A percentile compares a stretch with the other conserved stretches of the same genome.
Evolutionary conservation across 64 coral and sea anemone species (phyloP).

Genomic region (Stichodactyla helianthus): DNA sequence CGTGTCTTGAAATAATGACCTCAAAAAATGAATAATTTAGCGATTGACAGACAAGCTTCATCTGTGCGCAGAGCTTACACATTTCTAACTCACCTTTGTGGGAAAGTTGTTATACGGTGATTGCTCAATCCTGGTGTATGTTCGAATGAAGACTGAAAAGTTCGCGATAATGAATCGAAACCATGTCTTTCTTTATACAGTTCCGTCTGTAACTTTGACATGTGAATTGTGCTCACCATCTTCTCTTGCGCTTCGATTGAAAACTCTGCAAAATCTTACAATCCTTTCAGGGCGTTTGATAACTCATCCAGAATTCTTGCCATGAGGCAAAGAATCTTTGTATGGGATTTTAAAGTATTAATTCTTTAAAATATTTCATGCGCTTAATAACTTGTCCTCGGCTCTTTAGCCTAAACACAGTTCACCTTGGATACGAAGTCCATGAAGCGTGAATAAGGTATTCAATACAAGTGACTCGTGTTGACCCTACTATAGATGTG

Average conservation of each 20-base stretch:
- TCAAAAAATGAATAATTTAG: background rate
- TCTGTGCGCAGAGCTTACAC: background rate
- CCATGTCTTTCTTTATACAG: constrained; percentile 74
- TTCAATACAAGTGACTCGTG: constrained; percentile 8
- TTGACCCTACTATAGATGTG: background rate
- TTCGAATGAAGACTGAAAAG: constrained; percentile 66
- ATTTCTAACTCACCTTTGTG: constrained; percentile 55
- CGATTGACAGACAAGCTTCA: background rate
- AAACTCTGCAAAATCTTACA: background rate
- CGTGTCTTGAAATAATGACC: background rate
- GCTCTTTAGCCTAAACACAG: constrained; percentile 36
- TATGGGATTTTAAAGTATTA: background rate
- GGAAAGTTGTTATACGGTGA: constrained; percentile 67
- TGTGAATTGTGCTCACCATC: constrained; percentile 35
- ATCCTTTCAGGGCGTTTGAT: background rate
- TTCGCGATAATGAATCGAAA: constrained; percentile 59
- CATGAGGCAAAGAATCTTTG: background rate
- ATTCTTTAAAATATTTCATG: background rate
- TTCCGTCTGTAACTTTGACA: constrained; percentile 65
- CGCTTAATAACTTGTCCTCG: background rate
- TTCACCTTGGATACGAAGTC: constrained; percentile 62
- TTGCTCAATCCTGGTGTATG: constrained; percentile 28
- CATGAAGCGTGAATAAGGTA: background rate
- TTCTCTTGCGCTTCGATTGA: background rate
- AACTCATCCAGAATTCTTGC: background rate